Percentiles rank a stretch among this genome's conserved stretches.
Conservation (phyloP, 2,888 invertebrate genomes). For the Anodontia alba region DNA sequence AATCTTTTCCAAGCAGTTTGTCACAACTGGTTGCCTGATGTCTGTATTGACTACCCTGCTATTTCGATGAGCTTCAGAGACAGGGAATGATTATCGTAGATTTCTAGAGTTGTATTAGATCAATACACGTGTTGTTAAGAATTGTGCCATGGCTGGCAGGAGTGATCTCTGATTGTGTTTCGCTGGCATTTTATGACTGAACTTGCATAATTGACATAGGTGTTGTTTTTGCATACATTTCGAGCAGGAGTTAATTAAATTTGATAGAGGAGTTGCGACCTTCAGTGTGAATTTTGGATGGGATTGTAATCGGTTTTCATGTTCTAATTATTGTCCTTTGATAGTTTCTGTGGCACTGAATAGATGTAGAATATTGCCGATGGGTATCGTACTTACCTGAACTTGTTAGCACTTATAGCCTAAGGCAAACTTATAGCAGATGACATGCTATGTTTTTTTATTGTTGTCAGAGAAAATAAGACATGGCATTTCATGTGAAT, state of each 20-base stretch:
- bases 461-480: too few relatives aligned
- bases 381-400: too few relatives aligned
- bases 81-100: neutral
- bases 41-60: neutral
- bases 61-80: neutral
- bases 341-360: too few relatives aligned
- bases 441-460: too few relatives aligned
- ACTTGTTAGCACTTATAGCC: too few relatives aligned
- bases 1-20: neutral
- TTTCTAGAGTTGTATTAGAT: neutral
- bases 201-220: neutral
- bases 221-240: neutral
- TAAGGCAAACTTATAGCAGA: too few relatives aligned
- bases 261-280: too few relatives aligned
- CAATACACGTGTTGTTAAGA: constrained; percentile 1
- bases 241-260: neutral
- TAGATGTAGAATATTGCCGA: too few relatives aligned
- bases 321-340: too few relatives aligned
- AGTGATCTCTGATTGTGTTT: constrained; percentile 1
- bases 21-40: neutral
- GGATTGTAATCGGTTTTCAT: too few relatives aligned
- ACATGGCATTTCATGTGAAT: too few relatives aligned
- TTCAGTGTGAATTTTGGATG: too few relatives aligned
- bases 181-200: neutral
- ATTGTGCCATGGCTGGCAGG: constrained; percentile 10